Evolutionary conservation across 2,797 vertebrate species (phyloP), one percentile per base, ranked within the genome.

Genomic region (Sebastolobus alascanus): DNA sequence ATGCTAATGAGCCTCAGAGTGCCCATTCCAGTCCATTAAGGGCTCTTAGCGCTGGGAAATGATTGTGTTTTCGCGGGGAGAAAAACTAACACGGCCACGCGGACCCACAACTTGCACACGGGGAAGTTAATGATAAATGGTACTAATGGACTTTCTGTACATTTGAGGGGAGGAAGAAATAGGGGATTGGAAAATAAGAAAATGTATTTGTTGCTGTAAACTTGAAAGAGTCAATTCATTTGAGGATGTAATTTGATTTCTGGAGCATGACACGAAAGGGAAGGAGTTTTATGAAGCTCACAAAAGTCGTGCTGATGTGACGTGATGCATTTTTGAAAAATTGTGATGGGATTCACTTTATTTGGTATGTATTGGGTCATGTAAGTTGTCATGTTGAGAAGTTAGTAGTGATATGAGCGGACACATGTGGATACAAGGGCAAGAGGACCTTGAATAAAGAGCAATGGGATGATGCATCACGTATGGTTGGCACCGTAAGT

Each of bases 1-100:
- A 95, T 95, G 93, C 94, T 96, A 96, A 96, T 96, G 94, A 96
- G 94, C 84, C 92, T 93, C 91, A 87, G 93, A 95, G 94, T 95
- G 95, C 90, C 93, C 93, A 96, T 95, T 95, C 90, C 86, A 94
- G 94, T 95, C 94, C 95, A 96, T 96, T 96, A 95, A 94, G 93
- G 90, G 92, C 92, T 94, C 93, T 94, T 94, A 95, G 94, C 93
- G 91, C 91, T 89, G 92, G 94, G 92, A 94, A 94, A 93, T 93
- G 87, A 93, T 93, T 93, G 93, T 94, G 90, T 94, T 93, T 93
- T 96, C 90, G 87, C 87, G 86, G 82, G 85, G 90, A 92, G 89
- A 92, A 92, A 92, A 92, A 90, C 90, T 92, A 95, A 95, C 94
- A 94, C 86, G 78, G 82, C 89, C 88, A 90, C 75, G 11, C 52